Percentiles rank a stretch among this genome's conserved stretches.
These are phyloP conservation scores for Hydrotaea cyrtoneurina DNA, from an alignment of 2,888 invertebrate genomes.

Conservation along the genomic window DNA sequence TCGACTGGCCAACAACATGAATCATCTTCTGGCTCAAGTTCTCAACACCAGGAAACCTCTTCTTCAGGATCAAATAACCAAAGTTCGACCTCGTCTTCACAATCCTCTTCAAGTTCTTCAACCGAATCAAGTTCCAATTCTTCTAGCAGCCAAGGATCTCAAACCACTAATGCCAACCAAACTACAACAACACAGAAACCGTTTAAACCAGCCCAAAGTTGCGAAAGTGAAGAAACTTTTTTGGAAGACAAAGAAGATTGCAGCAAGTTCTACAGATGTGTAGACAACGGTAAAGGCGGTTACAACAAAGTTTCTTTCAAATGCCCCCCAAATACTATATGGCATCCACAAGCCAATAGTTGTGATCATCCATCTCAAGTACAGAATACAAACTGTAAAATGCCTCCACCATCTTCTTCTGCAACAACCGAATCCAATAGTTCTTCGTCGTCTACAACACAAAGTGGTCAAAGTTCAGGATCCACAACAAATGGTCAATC, in stretches of 20 bases:
- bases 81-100: background rate
- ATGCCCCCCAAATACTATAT: constrained; percentile 83
- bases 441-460: constrained; percentile 18
- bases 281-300: constrained; percentile 80
- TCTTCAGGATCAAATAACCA: constrained; percentile 2
- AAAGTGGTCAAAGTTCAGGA: constrained; percentile 28
- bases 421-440: constrained; percentile 17
- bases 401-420: constrained; percentile 49
- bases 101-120: background rate
- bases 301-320: constrained; percentile 82
- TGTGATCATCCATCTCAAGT: constrained; percentile 80
- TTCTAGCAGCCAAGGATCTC: constrained; percentile 8
- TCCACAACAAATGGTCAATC: constrained; percentile 41
- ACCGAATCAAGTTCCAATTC: background rate
- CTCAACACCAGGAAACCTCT: too few relatives aligned
- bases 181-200: constrained; percentile 72
- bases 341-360: constrained; percentile 83
- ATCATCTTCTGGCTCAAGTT: constrained; percentile 35
- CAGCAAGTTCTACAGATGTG: constrained; percentile 83
- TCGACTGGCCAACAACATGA: constrained; percentile 46
- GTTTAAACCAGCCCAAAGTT: constrained; percentile 74
- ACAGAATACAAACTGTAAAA: constrained; percentile 73
- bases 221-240: constrained; percentile 80
- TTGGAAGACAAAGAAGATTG: constrained; percentile 81
- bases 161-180: constrained; percentile 49